These are phyloP conservation scores for Drosophila melanocephala DNA, from an alignment of 2,888 invertebrate species.

Conservation along the genomic window DNA sequence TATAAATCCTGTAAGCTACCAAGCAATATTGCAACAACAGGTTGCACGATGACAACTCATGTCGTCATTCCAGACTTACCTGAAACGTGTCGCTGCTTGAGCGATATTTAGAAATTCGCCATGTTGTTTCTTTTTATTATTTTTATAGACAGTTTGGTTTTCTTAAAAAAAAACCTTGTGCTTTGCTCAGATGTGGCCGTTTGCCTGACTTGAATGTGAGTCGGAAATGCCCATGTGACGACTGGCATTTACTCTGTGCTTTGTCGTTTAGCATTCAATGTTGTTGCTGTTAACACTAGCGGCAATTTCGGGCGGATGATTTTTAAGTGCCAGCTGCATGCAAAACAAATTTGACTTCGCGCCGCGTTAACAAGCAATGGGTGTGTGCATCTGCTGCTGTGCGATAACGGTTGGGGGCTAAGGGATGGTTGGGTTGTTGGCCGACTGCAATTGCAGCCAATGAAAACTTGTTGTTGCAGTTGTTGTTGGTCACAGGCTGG, in stretches of 20 bases:
- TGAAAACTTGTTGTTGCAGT: conserved; percentile 51
- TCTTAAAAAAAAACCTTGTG: background rate
- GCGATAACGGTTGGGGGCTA: conserved; percentile 4
- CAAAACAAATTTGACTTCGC: conserved; percentile 67
- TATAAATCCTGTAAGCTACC: conserved; percentile 59
- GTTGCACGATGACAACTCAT: conserved; percentile 28
- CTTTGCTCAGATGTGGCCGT: conserved; percentile 18
- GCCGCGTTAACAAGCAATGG: conserved; percentile 43
- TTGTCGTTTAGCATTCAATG: conserved; percentile 45
- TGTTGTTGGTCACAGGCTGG: conserved; percentile 1
- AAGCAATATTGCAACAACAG: conserved; percentile 25
- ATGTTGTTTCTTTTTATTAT: conserved; percentile 45
- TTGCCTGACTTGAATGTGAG: conserved; percentile 23
- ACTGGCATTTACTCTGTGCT: conserved; percentile 52
- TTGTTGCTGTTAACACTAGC: conserved; percentile 23
- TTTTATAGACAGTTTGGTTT: conserved; percentile 26
- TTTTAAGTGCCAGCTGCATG: conserved; percentile 70
- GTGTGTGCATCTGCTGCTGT: conserved; percentile 12
- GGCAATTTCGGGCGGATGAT: conserved; percentile 39
- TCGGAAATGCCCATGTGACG: conserved; percentile 61
- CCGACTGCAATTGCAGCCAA: conserved; percentile 59
- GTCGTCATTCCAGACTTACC: conserved; percentile 27
- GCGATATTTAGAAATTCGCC: conserved; percentile 51
- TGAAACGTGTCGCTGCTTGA: conserved; percentile 35
- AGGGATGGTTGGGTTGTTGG: background rate